Evolutionary conservation across 2,888 invertebrate species (phyloP).

Genomic region (Ashinkailepas kermadecensis): DNA sequence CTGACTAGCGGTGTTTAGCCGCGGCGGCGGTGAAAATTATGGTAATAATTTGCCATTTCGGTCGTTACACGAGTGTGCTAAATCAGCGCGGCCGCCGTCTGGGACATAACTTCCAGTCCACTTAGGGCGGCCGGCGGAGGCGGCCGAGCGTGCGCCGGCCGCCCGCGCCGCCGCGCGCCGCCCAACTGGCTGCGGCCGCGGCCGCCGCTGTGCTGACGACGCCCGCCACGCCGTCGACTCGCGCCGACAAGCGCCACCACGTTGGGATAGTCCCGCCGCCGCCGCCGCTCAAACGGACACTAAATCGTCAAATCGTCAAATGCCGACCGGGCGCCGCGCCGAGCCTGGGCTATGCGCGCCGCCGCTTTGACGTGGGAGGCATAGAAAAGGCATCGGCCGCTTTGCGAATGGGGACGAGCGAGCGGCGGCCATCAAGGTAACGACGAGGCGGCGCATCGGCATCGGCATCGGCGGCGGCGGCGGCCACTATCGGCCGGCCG

Average conservation of each 20-base stretch:
- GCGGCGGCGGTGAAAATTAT: neutral
- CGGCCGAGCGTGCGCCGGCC: neutral
- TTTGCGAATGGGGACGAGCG: neutral
- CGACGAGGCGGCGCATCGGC: neutral
- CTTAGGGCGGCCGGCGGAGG: neutral
- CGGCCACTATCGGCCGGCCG: neutral
- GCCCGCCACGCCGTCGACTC: neutral
- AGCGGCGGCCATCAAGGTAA: neutral
- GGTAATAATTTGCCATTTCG: constrained; percentile 15
- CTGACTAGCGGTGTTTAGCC: constrained; percentile 6
- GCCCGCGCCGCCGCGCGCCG: neutral
- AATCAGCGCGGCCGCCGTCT: neutral
- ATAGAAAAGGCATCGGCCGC: constrained; percentile 19
- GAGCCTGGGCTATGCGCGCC: neutral
- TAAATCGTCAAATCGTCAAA: constrained; percentile 16
- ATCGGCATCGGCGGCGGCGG: neutral
- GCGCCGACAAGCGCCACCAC: neutral
- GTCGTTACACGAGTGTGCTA: neutral
- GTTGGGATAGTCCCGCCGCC: constrained; percentile 17
- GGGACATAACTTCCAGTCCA: constrained; percentile 17
- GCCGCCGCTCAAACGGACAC: neutral
- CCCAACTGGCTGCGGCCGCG: neutral
- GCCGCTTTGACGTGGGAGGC: constrained; percentile 11
- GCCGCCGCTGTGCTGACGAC: neutral
- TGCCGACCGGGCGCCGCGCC: neutral